Base-by-base conservation (phyloP, 92 coral and sea anemone genomes). In the Paragorgia papillata region DNA sequence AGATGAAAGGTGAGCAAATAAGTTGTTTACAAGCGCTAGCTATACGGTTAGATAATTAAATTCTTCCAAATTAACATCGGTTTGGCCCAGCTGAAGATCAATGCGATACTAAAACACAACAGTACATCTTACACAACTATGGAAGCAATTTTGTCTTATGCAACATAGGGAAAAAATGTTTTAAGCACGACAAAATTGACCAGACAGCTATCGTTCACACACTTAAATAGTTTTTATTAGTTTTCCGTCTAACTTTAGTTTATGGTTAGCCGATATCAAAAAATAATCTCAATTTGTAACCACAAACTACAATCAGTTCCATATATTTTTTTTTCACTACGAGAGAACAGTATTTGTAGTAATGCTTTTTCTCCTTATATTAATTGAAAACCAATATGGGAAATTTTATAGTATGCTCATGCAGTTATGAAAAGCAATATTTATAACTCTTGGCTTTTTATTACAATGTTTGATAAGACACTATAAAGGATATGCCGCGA, bases 401-500 rank as follows among this genome's bases (percentile, higher is more conserved):
- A 46, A 46, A 46, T 46, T 46, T 46, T 9, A 6, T 7, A 9
- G 43, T 12, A 12, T 37, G 43, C 43, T 37, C 12, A 37, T 37
- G 15, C 14, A 6, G 7, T 46, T 46, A 6, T 15, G 53, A 46
- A 15, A 7, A 46, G 15, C 53, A 46, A 46, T 46, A 46, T 46
- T 46, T 46, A n/a, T n/a, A n/a, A n/a, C n/a, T n/a, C n/a, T n/a
- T n/a, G n/a, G n/a, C n/a, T n/a, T 28, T 28, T 28, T 9, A 28
- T 56, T 9, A n/a, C n/a, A n/a, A n/a, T 3, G 22, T 56, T 64
- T 71, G 51, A 71, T 71, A 71, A 71, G 58, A 55, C 50, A 51
- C 62, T 30, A 71, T 26, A 71, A 71, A 71, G 64, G 64, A 71
- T 71, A 32, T 53, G 51, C 78, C 64, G n/a, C n/a, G 78, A 53